Percentiles rank a stretch among this genome's conserved stretches.
Evolutionary conservation across 2,888 invertebrate genomes (phyloP).

Genomic region (Polydrusus cervinus): DNA sequence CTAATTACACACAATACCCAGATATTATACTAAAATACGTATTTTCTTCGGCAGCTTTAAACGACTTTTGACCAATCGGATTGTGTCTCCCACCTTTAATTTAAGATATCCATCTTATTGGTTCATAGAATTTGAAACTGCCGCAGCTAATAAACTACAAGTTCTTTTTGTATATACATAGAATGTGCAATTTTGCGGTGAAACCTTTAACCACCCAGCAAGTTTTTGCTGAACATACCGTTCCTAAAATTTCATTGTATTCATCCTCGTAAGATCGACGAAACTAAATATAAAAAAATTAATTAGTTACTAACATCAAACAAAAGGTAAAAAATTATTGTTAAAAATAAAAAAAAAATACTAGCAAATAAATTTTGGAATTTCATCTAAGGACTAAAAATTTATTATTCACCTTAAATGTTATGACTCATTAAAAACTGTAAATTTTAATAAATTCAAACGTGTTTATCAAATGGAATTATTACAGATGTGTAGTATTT

Average conservation of each 20-base stretch:
- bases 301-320: slow-evolving; percentile 1
- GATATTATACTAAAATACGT: too few species aligned
- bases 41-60: too few species aligned
- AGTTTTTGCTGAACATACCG: slow-evolving; percentile 44
- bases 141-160: neutral
- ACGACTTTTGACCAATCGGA: too few species aligned
- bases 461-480: too few species aligned
- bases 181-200: slow-evolving; percentile 4
- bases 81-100: too few species aligned
- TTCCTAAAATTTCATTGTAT: slow-evolving; percentile 50
- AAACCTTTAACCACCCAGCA: slow-evolving; percentile 18
- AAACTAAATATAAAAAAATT: slow-evolving; percentile 34
- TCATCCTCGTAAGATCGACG: slow-evolving; percentile 46
- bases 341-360: too few species aligned
- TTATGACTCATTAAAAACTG: too few species aligned
- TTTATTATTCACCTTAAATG: too few species aligned
- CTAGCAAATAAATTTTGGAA: neutral
- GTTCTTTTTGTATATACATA: slow-evolving; percentile 8
- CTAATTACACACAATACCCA: too few species aligned
- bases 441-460: too few species aligned
- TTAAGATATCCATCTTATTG: neutral
- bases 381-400: too few species aligned
- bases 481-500: too few species aligned
- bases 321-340: neutral
- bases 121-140: neutral